Conservation (phyloP, 2,888 invertebrate species). For the Frankliniella intonsa region DNA sequence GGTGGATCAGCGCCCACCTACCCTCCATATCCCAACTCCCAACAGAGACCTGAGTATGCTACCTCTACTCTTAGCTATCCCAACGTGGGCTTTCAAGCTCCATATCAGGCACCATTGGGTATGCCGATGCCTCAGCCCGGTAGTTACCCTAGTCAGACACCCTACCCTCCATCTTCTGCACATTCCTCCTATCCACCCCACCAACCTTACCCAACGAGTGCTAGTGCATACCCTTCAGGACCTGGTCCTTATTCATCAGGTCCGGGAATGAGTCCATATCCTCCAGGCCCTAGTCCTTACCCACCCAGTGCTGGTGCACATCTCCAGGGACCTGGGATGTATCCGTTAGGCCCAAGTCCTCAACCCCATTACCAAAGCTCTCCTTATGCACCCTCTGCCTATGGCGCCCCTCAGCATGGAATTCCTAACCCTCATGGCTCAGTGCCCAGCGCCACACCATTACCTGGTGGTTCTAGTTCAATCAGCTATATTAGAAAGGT, state of each 20-base stretch:
- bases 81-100: background rate
- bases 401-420: no score
- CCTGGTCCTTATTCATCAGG: background rate
- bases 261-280: background rate
- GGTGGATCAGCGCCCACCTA: background rate
- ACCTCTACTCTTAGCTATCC: background rate
- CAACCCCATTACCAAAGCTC: background rate
- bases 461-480: background rate
- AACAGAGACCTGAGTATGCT: background rate
- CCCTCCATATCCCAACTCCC: constrained; percentile 1
- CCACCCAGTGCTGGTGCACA: background rate
- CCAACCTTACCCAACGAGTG: background rate
- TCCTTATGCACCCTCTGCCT: background rate
- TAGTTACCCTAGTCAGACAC: background rate
- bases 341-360: background rate
- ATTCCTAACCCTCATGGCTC: background rate
- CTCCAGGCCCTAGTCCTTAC: background rate
- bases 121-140: constrained; percentile 1
- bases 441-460: background rate
- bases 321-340: background rate
- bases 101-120: background rate
- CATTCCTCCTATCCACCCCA: background rate
- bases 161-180: background rate
- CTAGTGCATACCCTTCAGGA: background rate
- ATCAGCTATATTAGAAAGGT: background rate